Conservation (phyloP, 2,797 vertebrate species). For the Muscicapa comitata region DNA sequence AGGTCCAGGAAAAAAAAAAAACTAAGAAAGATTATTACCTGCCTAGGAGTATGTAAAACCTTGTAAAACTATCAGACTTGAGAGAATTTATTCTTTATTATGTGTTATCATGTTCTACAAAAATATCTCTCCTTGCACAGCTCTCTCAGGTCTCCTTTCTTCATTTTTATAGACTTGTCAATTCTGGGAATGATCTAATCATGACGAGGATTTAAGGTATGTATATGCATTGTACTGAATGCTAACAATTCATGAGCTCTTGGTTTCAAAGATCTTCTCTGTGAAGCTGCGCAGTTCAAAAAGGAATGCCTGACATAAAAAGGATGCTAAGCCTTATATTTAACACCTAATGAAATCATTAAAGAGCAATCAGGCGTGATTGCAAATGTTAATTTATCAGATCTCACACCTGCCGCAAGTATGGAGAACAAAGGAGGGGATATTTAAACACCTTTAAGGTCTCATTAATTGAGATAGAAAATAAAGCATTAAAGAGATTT, state of each 20-base stretch:
- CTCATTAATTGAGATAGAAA: neutral
- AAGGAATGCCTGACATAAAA: slow-evolving; percentile 28
- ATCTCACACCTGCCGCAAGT: neutral
- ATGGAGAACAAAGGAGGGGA: neutral
- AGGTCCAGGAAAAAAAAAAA: neutral
- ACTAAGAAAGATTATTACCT: slow-evolving; percentile 63
- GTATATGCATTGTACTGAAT: slow-evolving; percentile 1
- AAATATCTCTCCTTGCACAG: slow-evolving; percentile 39
- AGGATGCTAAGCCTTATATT: slow-evolving; percentile 30
- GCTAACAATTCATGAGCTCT: slow-evolving; percentile 58
- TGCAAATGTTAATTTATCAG: slow-evolving; percentile 51
- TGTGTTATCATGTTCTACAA: slow-evolving; percentile 48
- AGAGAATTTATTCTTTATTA: slow-evolving; percentile 61
- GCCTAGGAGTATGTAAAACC: slow-evolving; percentile 55
- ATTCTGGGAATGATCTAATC: slow-evolving; percentile 40
- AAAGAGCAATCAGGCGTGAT: slow-evolving; percentile 28
- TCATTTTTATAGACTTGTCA: slow-evolving; percentile 58
- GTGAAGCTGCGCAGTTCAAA: slow-evolving; percentile 25
- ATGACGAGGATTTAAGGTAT: slow-evolving; percentile 58
- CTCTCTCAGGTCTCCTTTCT: slow-evolving; percentile 44
- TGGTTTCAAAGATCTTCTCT: slow-evolving; percentile 49
- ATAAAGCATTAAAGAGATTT: neutral
- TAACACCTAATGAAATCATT: slow-evolving; percentile 61
- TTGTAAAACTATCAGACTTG: slow-evolving; percentile 49
- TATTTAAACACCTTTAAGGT: neutral